These are phyloP conservation scores for Oscheius myriophilus DNA, from an alignment of 2,888 invertebrate genomes.

Conservation along the genomic window DNA sequence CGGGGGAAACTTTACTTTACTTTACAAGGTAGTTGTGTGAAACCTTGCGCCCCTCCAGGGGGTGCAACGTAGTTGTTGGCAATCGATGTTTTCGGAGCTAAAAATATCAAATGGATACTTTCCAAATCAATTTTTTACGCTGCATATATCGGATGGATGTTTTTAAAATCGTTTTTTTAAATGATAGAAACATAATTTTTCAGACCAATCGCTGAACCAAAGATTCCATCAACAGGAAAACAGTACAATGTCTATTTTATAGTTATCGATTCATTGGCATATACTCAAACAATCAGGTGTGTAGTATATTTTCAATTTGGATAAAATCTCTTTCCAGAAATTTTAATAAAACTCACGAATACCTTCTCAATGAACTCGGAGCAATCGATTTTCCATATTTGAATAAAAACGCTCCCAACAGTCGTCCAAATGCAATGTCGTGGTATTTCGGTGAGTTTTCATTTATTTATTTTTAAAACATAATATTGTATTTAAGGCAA, in stretches of 20 bases:
- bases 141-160: too few relatives aligned
- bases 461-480: neutral
- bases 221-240: neutral
- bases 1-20: too few relatives aligned
- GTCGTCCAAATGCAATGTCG: conserved; percentile 6
- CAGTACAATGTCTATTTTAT: conserved; percentile 18
- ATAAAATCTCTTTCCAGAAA: neutral
- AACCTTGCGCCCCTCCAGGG: too few relatives aligned
- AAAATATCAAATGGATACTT: too few relatives aligned
- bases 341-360: conserved; percentile 6
- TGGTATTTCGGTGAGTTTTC: conserved; percentile 9
- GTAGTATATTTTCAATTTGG: neutral
- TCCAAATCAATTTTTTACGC: too few relatives aligned
- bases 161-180: too few relatives aligned
- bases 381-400: conserved; percentile 13
- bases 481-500: neutral
- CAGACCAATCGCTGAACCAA: neutral
- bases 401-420: neutral
- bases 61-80: too few relatives aligned
- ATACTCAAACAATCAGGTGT: conserved; percentile 12
- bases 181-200: too few relatives aligned
- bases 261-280: neutral
- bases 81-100: too few relatives aligned
- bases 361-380: conserved; percentile 1
- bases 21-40: too few relatives aligned